Evolutionary conservation across 2,888 invertebrate genomes (phyloP), one percentile per base, ranked within the genome.

Genomic region (Orchesellides sinensis): DNA sequence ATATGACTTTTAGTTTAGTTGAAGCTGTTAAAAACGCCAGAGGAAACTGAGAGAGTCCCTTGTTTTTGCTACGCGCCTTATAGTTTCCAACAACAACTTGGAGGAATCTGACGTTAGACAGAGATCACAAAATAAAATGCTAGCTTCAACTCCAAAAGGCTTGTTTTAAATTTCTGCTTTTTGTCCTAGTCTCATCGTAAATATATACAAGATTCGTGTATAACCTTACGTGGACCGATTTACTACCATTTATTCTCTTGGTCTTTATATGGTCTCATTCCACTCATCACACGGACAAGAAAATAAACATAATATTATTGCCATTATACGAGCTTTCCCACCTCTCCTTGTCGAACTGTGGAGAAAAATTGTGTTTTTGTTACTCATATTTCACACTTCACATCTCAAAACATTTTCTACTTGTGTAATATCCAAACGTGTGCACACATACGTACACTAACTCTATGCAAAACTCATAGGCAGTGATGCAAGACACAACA

Each of bases 251-350:
- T 49, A 12, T n/a, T 66, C 47, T 27, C 29, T 21, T 63, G 21
- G 21, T 35, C 35, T 56, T 23, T 56, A 10, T 56, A 56, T 27
- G 10, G 61, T 29, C 61, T 32, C 61, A 32, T 61, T 61, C 32
- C 61, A n/a, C 61, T 61, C 35, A 17, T 61, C 61, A 61, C 56
- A 21, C 61, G 12, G 35, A 29, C 27, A 27, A 72, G 40, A 69
- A 72, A 68, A 49, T 47, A 75, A 75, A 75, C 75, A 75, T 27
- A 56, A 68, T 54, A 45, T 65, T 75, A 40, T 61, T 75, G 45
- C 68, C 59, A 54, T 75, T 75, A 52, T 68, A 66, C 65, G 35
- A 74, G 74, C 74, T 52, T 8, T 47, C 45, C 23, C 40, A 59
- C 40, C 17, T 59, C 65, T 63, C 40, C 32, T 61, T 29, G 72